phyloP scores from a whole-genome alignment of 2,113 vertebrate genomes.

The Scophthalmus maximus region DNA sequence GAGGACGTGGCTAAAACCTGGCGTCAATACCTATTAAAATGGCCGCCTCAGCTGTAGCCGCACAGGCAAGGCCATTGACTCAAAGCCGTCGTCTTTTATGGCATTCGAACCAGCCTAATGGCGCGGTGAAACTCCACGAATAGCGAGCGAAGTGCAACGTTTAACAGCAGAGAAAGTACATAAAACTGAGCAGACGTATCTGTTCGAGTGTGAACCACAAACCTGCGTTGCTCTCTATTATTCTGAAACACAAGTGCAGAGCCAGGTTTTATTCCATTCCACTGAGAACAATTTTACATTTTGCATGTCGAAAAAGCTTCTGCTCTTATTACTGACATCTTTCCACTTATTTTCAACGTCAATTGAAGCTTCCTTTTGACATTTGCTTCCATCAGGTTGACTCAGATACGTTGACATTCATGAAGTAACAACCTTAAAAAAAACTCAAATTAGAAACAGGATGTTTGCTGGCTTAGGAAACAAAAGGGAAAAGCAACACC shows the following conservation, averaged over 20 bases:
- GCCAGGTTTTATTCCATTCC: neutral
- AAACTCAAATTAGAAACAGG: neutral
- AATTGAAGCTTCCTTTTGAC: neutral
- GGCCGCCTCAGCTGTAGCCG: constrained; percentile 44
- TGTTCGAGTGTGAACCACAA: neutral
- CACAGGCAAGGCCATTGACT: constrained; percentile 38
- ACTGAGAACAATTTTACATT: neutral
- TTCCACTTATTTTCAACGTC: too few relatives aligned
- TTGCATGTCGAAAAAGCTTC: neutral
- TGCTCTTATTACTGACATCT: neutral
- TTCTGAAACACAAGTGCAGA: neutral
- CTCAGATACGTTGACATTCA: neutral
- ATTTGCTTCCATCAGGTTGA: neutral
- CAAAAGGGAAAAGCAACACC: constrained; percentile 1
- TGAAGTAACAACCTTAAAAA: neutral
- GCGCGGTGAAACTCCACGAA: constrained; percentile 38
- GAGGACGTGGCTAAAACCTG: constrained; percentile 65
- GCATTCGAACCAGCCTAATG: constrained; percentile 35
- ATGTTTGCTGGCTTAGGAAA: constrained; percentile 6
- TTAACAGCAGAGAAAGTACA: constrained; percentile 1
- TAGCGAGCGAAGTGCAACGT: neutral
- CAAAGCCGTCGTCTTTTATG: constrained; percentile 50
- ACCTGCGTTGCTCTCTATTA: neutral
- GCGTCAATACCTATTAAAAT: constrained; percentile 80
- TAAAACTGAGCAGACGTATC: neutral